These are phyloP conservation scores for Caenorhabditis sp. DNA, from an alignment of 2,888 invertebrate species.

Conservation along the genomic window DNA sequence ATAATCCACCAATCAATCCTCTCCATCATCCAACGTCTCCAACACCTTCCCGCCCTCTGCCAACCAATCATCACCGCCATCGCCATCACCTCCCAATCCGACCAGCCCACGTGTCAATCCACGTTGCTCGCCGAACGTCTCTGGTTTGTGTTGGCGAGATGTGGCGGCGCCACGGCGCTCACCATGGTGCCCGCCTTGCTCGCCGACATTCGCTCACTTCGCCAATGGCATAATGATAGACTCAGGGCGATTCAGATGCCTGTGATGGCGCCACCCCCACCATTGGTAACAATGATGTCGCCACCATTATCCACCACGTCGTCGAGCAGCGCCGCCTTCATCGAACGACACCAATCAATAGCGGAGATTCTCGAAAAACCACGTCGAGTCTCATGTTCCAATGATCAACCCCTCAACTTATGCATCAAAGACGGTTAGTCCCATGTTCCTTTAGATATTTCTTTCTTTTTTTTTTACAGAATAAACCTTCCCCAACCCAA, in stretches of 20 bases:
- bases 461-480: too few species aligned
- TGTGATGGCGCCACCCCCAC: slow-evolving; percentile 3
- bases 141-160: slow-evolving; percentile 43
- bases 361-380: slow-evolving; percentile 42
- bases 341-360: slow-evolving; percentile 38
- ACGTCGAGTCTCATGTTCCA: slow-evolving; percentile 11
- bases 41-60: slow-evolving; percentile 22
- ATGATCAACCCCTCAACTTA: background rate
- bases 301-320: slow-evolving; percentile 1
- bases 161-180: slow-evolving; percentile 28
- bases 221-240: slow-evolving; percentile 48
- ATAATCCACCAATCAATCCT: slow-evolving; percentile 26
- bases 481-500: too few species aligned
- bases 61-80: slow-evolving; percentile 45
- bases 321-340: slow-evolving; percentile 6
- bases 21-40: slow-evolving; percentile 28
- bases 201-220: slow-evolving; percentile 40
- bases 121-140: slow-evolving; percentile 37
- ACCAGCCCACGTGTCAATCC: slow-evolving; percentile 21
- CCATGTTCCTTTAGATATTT: slow-evolving; percentile 8
- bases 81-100: slow-evolving; percentile 40
- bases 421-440: background rate
- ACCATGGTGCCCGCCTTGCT: slow-evolving; percentile 32
- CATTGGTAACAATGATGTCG: slow-evolving; percentile 4
- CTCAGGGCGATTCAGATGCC: slow-evolving; percentile 15